phyloP scores from a whole-genome alignment of 2,113 vertebrate species.

The Triplophysa siluroides region DNA sequence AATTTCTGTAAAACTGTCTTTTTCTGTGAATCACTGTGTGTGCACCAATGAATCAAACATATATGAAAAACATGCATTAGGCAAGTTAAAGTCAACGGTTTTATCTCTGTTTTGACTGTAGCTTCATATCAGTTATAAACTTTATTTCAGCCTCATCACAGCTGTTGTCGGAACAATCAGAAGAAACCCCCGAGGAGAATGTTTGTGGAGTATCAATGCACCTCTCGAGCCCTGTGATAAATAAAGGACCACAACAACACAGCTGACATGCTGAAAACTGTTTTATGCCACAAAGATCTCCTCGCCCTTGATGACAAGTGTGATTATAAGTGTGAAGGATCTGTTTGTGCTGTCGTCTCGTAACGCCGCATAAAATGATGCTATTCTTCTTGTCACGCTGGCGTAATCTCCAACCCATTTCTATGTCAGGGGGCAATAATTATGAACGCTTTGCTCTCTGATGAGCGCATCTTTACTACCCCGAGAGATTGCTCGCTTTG shows the following conservation, averaged over 20 bases:
- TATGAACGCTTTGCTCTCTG: slow-evolving; percentile 24
- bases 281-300: neutral
- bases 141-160: too few species aligned
- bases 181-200: too few species aligned
- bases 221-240: neutral
- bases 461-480: slow-evolving; percentile 17
- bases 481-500: slow-evolving; percentile 34
- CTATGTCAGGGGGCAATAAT: slow-evolving; percentile 18
- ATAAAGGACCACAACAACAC: neutral
- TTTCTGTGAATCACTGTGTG: too few species aligned
- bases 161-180: too few species aligned
- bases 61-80: too few species aligned
- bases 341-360: neutral
- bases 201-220: too few species aligned
- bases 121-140: too few species aligned
- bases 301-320: neutral
- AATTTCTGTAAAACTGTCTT: too few species aligned
- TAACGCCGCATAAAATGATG: neutral
- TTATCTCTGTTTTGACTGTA: too few species aligned
- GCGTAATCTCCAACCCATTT: slow-evolving; percentile 15
- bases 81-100: too few species aligned
- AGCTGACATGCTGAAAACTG: neutral
- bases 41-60: too few species aligned
- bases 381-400: slow-evolving; percentile 6
- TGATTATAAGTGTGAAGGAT: neutral